phyloP scores from a whole-genome alignment of 2,113 vertebrate genomes.

The Zosterops borbonicus region DNA sequence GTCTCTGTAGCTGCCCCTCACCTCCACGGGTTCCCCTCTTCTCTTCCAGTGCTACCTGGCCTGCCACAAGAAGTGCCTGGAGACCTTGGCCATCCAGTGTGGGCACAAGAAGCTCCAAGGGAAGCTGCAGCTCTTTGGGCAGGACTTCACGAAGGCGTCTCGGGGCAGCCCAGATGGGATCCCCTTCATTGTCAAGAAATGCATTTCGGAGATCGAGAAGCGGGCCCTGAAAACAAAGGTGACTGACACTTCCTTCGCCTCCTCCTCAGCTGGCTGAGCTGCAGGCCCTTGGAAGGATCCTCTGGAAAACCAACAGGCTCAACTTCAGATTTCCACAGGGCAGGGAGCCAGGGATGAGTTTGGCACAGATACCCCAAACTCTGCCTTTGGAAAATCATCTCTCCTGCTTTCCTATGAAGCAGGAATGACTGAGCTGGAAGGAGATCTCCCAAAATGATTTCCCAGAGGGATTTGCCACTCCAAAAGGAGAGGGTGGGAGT shows the following conservation, averaged over 20 bases:
- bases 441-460: not conserved
- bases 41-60: slow-evolving; percentile 87
- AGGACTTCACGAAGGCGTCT: slow-evolving; percentile 82
- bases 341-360: not conserved
- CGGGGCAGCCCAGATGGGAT: slow-evolving; percentile 77
- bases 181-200: slow-evolving; percentile 92
- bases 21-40: accelerated
- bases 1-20: not conserved
- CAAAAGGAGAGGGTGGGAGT: not conserved
- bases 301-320: not conserved
- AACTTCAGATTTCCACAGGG: accelerated
- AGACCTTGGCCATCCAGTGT: slow-evolving; percentile 94
- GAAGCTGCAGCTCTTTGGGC: slow-evolving; percentile 91
- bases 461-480: not conserved
- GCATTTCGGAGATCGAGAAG: slow-evolving; percentile 88
- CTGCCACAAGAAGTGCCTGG: slow-evolving; percentile 96
- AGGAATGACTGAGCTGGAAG: not conserved
- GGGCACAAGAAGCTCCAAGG: slow-evolving; percentile 95
- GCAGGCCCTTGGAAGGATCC: not conserved
- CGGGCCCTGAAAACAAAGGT: slow-evolving; percentile 92
- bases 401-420: not conserved
- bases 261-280: not conserved
- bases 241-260: not conserved
- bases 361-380: not conserved
- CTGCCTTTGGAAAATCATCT: not conserved